Evolutionary conservation across 2,888 invertebrate species (phyloP).

Genomic region (Ellobium chinense): DNA sequence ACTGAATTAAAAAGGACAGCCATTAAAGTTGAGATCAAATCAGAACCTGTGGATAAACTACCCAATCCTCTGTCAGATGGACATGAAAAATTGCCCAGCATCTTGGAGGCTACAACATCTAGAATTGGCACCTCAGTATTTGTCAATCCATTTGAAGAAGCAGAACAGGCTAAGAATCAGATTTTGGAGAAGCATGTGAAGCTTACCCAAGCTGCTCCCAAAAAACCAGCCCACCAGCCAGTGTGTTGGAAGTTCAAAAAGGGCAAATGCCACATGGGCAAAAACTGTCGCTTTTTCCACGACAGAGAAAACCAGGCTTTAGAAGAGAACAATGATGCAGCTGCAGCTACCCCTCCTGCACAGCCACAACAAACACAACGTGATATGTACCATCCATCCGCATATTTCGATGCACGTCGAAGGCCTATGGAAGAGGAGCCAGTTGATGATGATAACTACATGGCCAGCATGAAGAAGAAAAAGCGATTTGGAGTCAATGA

Average conservation of each 20-base stretch:
- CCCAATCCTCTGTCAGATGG: constrained; percentile 10
- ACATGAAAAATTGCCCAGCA: constrained; percentile 44
- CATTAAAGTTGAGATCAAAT: constrained; percentile 3
- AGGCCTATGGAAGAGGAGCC: constrained; percentile 46
- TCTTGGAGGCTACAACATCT: constrained; percentile 28
- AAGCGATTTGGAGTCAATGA: constrained; percentile 90
- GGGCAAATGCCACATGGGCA: constrained; percentile 93
- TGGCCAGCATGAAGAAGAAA: constrained; percentile 81
- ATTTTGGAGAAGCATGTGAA: constrained; percentile 94
- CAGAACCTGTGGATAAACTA: constrained; percentile 6
- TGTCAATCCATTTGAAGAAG: constrained; percentile 91
- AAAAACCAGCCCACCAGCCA: constrained; percentile 85
- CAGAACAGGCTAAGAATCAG: constrained; percentile 91
- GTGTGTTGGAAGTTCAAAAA: constrained; percentile 95
- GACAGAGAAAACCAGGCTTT: constrained; percentile 79
- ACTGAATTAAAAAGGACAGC: background rate
- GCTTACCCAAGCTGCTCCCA: constrained; percentile 84
- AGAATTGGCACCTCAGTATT: constrained; percentile 84
- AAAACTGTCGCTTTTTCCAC: constrained; percentile 93
- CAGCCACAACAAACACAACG: background rate
- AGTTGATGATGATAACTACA: constrained; percentile 76
- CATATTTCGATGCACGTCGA: constrained; percentile 38
- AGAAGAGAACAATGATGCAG: constrained; percentile 3
- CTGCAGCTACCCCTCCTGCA: background rate
- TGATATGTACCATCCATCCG: constrained; percentile 42